These are phyloP conservation scores for Drosophila triauraria DNA, from an alignment of 1,140 invertebrate species.

Conservation along the genomic window DNA sequence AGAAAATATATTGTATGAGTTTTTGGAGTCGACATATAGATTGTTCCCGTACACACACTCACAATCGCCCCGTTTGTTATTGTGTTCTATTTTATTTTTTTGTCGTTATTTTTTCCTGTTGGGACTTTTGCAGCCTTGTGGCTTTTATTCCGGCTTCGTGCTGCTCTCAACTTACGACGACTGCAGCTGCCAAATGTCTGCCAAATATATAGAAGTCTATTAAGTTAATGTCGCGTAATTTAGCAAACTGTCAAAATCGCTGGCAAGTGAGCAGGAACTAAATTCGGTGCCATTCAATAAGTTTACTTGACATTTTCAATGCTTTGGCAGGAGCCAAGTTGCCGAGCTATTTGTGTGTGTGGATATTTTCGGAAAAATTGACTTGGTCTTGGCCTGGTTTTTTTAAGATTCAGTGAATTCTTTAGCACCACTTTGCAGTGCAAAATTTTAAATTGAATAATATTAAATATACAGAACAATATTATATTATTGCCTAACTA, in stretches of 20 bases:
- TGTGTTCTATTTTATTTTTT: conserved; percentile 31
- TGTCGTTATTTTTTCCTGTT: conserved; percentile 27
- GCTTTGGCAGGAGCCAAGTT: conserved; percentile 13
- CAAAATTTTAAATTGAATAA: too few species aligned
- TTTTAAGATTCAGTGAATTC: conserved; percentile 6
- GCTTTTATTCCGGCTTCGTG: conserved; percentile 50
- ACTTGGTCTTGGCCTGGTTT: background rate
- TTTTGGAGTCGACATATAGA: conserved; percentile 39
- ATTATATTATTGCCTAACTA: too few species aligned
- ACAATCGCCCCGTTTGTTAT: conserved; percentile 42
- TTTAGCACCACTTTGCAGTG: background rate
- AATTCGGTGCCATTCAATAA: conserved; percentile 64
- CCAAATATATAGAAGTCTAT: conserved; percentile 76
- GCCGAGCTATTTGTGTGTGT: conserved; percentile 24
- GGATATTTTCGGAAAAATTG: conserved; percentile 11
- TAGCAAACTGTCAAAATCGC: conserved; percentile 80
- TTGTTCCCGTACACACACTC: conserved; percentile 24
- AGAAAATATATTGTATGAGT: conserved; percentile 52
- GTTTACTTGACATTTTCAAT: conserved; percentile 48
- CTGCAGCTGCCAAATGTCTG: conserved; percentile 78
- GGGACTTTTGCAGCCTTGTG: conserved; percentile 64
- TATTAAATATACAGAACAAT: background rate
- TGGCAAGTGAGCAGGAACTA: conserved; percentile 72
- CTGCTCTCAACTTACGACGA: conserved; percentile 37
- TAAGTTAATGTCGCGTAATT: conserved; percentile 82